A percentile compares a stretch with the other conserved stretches of the same genome.
These are phyloP conservation scores for Ophraella communa DNA, from an alignment of 2,888 invertebrate genomes.

Conservation along the genomic window DNA sequence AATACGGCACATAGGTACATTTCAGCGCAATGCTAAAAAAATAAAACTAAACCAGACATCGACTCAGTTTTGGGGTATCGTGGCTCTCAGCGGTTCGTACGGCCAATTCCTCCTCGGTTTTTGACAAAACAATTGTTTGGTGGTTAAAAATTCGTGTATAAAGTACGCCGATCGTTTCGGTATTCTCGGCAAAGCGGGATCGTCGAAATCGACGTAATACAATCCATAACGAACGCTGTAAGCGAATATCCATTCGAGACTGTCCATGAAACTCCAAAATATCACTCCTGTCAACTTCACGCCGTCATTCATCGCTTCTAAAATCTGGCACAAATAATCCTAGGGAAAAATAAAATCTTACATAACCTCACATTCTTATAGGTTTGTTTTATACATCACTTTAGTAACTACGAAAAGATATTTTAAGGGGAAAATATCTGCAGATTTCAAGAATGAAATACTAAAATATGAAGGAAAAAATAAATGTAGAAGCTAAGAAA, in stretches of 20 bases:
- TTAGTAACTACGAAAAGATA: too few species aligned
- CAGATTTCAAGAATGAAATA: too few species aligned
- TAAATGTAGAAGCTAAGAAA: too few species aligned
- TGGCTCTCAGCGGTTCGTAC: background rate
- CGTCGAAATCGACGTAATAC: conserved; percentile 70
- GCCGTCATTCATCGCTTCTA: conserved; percentile 49
- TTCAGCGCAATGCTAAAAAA: too few species aligned
- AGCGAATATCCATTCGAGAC: conserved; percentile 60
- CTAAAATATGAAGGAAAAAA: too few species aligned
- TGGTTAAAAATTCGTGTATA: conserved; percentile 63
- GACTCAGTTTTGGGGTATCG: background rate
- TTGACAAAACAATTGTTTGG: conserved; percentile 26
- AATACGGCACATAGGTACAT: too few species aligned
- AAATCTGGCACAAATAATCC: conserved; percentile 59
- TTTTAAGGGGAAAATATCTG: too few species aligned
- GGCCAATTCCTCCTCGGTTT: conserved; percentile 34
- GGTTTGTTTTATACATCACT: too few species aligned
- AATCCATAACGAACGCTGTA: conserved; percentile 64
- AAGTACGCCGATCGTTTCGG: conserved; percentile 68
- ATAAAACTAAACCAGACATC: too few species aligned
- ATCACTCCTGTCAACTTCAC: conserved; percentile 56
- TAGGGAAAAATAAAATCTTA: background rate
- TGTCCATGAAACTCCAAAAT: conserved; percentile 51
- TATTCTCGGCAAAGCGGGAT: conserved; percentile 64
- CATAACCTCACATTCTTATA: too few species aligned